These are phyloP conservation scores for Lasioglossum calceatum DNA, from an alignment of 2,888 invertebrate genomes.

Conservation along the genomic window DNA sequence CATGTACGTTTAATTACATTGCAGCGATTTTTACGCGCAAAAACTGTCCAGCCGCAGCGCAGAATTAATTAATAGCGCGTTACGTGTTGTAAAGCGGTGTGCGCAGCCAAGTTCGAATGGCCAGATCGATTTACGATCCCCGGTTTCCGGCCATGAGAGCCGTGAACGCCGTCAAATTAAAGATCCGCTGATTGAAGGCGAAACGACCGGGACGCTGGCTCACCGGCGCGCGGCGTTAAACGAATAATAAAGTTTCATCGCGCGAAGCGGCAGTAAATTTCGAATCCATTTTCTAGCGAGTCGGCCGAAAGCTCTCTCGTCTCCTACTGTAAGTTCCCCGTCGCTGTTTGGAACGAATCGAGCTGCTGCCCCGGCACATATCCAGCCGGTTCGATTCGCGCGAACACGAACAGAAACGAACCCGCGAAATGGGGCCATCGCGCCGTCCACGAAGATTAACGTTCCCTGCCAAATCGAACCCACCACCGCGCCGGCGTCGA, in stretches of 20 bases:
- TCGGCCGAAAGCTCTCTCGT: background rate
- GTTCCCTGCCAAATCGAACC: slow-evolving; percentile 21
- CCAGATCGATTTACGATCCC: slow-evolving; percentile 14
- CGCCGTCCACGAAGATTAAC: slow-evolving; percentile 38
- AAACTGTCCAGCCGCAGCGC: background rate
- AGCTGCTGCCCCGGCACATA: slow-evolving; percentile 32
- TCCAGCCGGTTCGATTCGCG: slow-evolving; percentile 35
- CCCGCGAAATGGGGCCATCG: slow-evolving; percentile 47
- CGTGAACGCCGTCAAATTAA: slow-evolving; percentile 27
- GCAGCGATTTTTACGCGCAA: background rate
- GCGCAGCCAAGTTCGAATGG: background rate
- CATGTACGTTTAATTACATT: background rate
- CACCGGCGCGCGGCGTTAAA: slow-evolving; percentile 14
- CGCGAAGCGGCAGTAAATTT: slow-evolving; percentile 51
- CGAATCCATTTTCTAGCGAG: slow-evolving; percentile 45
- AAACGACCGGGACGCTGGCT: slow-evolving; percentile 2
- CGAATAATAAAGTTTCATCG: slow-evolving; percentile 49
- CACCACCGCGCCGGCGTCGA: background rate
- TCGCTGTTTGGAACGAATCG: slow-evolving; percentile 40
- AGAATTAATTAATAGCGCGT: slow-evolving; percentile 18
- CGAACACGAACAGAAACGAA: slow-evolving; percentile 29
- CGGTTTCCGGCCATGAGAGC: slow-evolving; percentile 6
- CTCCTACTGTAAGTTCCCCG: slow-evolving; percentile 19
- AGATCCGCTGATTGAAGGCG: slow-evolving; percentile 38
- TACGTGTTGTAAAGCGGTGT: background rate